These are phyloP conservation scores for Mesorhabditis belari DNA, from an alignment of 2,888 invertebrate species.

Conservation along the genomic window DNA sequence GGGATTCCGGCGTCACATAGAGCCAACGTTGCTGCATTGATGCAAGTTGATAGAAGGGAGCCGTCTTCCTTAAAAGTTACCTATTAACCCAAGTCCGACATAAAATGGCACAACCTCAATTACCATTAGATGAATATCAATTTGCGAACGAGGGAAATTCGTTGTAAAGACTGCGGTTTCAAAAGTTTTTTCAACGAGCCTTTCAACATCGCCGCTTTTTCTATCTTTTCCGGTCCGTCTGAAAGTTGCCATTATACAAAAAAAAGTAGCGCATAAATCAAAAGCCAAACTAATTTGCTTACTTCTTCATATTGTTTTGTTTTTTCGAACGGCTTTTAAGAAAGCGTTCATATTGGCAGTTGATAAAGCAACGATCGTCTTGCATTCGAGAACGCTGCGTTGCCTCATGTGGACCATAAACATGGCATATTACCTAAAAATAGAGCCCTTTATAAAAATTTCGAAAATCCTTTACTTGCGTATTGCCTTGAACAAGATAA, in stretches of 20 bases:
- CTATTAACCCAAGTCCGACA: background rate
- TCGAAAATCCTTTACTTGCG: constrained; percentile 32
- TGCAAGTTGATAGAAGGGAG: constrained; percentile 80
- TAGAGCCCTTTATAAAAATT: background rate
- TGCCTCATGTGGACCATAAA: constrained; percentile 89
- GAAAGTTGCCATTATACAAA: too few species aligned
- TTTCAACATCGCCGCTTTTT: constrained; percentile 82
- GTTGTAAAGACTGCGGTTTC: constrained; percentile 83
- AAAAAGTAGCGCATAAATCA: too few species aligned
- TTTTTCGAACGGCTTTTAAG: background rate
- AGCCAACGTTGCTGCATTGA: constrained; percentile 91
- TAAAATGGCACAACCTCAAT: constrained; percentile 24
- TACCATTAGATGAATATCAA: constrained; percentile 91
- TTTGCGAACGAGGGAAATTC: constrained; percentile 83
- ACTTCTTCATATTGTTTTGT: constrained; percentile 64
- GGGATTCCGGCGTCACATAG: constrained; percentile 90
- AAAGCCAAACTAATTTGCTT: too few species aligned
- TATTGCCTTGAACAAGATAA: constrained; percentile 51
- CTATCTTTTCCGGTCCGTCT: constrained; percentile 56
- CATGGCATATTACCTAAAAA: constrained; percentile 77
- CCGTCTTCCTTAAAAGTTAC: constrained; percentile 72
- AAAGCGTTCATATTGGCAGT: constrained; percentile 70
- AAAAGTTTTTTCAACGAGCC: constrained; percentile 78
- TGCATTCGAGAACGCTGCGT: constrained; percentile 61
- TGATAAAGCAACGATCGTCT: constrained; percentile 72